A percentile compares a stretch with the other conserved stretches of the same genome.
Evolutionary conservation across 2,888 invertebrate genomes (phyloP).

Genomic region (Julus scandinavius): DNA sequence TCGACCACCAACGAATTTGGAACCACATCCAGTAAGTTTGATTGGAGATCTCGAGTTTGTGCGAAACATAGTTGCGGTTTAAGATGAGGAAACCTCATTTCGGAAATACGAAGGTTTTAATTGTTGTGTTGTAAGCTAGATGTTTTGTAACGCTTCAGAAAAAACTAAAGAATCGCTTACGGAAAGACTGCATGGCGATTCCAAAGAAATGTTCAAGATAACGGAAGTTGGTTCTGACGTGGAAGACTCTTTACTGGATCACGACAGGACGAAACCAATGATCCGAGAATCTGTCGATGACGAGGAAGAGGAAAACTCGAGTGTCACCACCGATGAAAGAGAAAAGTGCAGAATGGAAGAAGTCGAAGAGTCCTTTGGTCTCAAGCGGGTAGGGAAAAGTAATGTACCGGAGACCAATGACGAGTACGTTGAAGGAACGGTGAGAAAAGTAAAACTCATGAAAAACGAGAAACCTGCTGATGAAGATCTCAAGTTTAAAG

Average conservation of each 20-base stretch:
- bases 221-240: constrained; percentile 16
- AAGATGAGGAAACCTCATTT: no score
- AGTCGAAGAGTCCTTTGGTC: background rate
- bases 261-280: background rate
- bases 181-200: constrained; percentile 6
- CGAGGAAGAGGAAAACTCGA: background rate
- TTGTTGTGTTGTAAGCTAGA: no score
- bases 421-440: constrained; percentile 1
- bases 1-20: constrained; percentile 23
- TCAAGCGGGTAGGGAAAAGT: background rate
- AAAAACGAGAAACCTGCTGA: background rate
- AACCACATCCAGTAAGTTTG: constrained; percentile 45
- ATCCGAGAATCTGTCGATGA: background rate
- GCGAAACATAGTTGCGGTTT: no score
- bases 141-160: background rate
- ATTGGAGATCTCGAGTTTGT: background rate
- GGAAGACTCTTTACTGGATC: background rate
- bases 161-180: constrained; percentile 2
- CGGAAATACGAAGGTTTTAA: no score
- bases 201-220: background rate
- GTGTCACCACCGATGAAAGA: background rate
- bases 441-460: background rate
- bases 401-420: background rate
- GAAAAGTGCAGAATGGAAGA: background rate
- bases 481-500: background rate